phyloP scores from a whole-genome alignment of 2,888 invertebrate species.

The Drosophila mettleri region DNA sequence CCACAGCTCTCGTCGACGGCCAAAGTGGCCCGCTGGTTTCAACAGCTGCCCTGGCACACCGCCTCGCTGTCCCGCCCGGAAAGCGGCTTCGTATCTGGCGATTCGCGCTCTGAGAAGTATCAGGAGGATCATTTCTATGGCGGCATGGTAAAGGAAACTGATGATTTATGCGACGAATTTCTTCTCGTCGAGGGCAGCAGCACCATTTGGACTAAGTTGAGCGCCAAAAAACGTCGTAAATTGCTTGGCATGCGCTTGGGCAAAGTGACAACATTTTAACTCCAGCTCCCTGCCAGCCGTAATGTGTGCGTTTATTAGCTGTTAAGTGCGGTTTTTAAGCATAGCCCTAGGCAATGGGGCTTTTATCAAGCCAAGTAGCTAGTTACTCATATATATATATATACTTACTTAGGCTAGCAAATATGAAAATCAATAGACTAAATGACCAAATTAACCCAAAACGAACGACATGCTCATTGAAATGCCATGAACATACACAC shows the following conservation, averaged over 20 bases:
- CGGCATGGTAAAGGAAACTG: conserved; percentile 78
- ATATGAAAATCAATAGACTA: conserved; percentile 76
- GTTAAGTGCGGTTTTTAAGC: conserved; percentile 63
- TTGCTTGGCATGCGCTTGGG: conserved; percentile 89
- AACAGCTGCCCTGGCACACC: conserved; percentile 87
- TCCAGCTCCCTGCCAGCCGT: conserved; percentile 30
- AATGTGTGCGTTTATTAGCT: conserved; percentile 80
- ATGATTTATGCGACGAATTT: conserved; percentile 87
- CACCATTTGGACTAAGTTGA: conserved; percentile 89
- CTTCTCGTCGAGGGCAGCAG: conserved; percentile 89
- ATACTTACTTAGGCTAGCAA: conserved; percentile 47
- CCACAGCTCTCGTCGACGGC: conserved; percentile 90
- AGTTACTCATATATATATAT: conserved; percentile 43
- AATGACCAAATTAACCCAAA: conserved; percentile 68
- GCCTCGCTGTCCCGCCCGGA: conserved; percentile 90
- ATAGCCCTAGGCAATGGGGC: conserved; percentile 39
- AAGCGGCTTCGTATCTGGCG: conserved; percentile 91
- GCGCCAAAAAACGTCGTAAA: conserved; percentile 89
- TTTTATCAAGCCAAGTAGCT: conserved; percentile 31
- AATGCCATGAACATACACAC: conserved; percentile 61
- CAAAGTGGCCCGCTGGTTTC: conserved; percentile 93
- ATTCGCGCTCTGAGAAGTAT: conserved; percentile 86
- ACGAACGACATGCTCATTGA: conserved; percentile 76
- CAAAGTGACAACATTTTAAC: conserved; percentile 90
- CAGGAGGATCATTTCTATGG: conserved; percentile 85